Conservation (phyloP, 2,888 invertebrate genomes). For the Archips xylosteana region DNA sequence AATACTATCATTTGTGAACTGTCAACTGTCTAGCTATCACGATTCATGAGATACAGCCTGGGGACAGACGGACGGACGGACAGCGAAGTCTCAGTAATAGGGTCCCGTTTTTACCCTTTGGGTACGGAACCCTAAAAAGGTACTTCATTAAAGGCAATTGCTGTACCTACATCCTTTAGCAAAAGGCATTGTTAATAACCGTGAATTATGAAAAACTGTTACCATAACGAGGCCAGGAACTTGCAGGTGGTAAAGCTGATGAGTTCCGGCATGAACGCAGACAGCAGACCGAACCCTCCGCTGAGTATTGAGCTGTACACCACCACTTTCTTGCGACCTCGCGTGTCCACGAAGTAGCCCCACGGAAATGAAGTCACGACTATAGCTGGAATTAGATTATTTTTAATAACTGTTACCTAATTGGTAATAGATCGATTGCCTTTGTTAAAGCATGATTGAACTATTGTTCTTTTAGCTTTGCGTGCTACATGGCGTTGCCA, state of each 20-base stretch:
- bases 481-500: neutral
- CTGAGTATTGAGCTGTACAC: slow-evolving; percentile 70
- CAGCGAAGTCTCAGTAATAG: too few species aligned
- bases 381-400: slow-evolving; percentile 78
- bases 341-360: slow-evolving; percentile 91
- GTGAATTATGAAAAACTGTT: too few species aligned
- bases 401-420: neutral
- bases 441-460: neutral
- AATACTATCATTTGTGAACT: too few species aligned
- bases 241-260: slow-evolving; percentile 86
- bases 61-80: too few species aligned
- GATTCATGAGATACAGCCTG: too few species aligned
- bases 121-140: too few species aligned
- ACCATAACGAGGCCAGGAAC: slow-evolving; percentile 83
- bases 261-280: slow-evolving; percentile 87
- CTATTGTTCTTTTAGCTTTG: neutral
- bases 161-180: too few species aligned
- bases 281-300: slow-evolving; percentile 79
- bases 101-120: too few species aligned
- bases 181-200: too few species aligned
- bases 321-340: slow-evolving; percentile 87
- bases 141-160: too few species aligned
- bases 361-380: slow-evolving; percentile 91
- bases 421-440: neutral
- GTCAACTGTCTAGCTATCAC: too few species aligned